Base-by-base conservation (phyloP, 1,140 invertebrate species). In the Brachionus rubens region DNA sequence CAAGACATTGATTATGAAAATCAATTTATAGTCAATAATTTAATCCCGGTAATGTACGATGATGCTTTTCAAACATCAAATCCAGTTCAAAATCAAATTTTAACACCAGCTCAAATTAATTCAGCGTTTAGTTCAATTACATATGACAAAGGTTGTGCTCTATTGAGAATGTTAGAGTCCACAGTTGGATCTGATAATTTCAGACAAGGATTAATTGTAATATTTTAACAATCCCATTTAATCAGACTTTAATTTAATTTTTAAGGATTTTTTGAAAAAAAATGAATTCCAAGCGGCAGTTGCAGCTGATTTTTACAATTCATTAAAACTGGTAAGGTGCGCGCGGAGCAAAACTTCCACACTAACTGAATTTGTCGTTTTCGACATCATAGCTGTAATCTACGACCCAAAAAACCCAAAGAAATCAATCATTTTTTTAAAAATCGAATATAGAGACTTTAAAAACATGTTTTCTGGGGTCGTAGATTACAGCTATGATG, bases 1-100 rank as follows among this genome's bases (percentile, higher is more conserved):
- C 91, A 89, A 36, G 87, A 89, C 4, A 93, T 91, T 91, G 90
- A 76, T 47, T 30, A 43, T 36, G 26, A 72, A 33, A 72, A 40
- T 46, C 68, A 72, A 41, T 72, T 72, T 54, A 50, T 72, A 33
- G 50, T 12, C 28, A 50, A 19, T 0, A 50, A 72, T 50, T 33
- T 41, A 26, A 56, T 75, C 26, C 72, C 72, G 43, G 72, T 75
- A 3, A 75, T 75, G 72, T 75, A 54, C 16, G 72, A 75, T 46
- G 72, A 75, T 40, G 72, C 26, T 14, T 54, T 47, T 33, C 14
- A 7, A 10, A 54, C 72, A 33, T 75, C 72, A 33, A 14, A 19
- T 30, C 41, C 72, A 33, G 72, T 75, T 21, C 26, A 19, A n/a
- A 43, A 43, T 40, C 30, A 75, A 10, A 33, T 75, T 1, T 28